Evolutionary conservation across 1,140 invertebrate genomes (phyloP).

Genomic region (Wasmannia auropunctata): DNA sequence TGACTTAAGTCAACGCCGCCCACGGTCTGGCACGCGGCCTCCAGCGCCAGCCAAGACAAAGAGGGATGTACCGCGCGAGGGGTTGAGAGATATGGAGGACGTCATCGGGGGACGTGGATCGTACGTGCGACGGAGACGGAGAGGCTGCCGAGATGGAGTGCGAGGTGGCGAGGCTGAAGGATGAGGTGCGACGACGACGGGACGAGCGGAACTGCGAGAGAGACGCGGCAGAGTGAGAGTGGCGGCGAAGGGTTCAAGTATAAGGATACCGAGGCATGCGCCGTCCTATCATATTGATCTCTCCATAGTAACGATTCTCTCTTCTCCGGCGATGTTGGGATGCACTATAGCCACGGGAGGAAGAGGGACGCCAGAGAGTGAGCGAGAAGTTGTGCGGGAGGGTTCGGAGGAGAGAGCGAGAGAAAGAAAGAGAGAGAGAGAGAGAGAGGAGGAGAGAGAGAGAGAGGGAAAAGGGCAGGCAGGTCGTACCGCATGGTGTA

Average conservation of each 20-base stretch:
- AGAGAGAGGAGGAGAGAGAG: slow-evolving; percentile 54
- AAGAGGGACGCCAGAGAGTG: slow-evolving; percentile 63
- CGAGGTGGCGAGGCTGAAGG: not conserved
- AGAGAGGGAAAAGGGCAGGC: slow-evolving; percentile 68
- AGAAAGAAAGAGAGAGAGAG: slow-evolving; percentile 47
- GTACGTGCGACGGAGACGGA: not conserved
- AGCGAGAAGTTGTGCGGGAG: slow-evolving; percentile 31
- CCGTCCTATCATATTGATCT: slow-evolving; percentile 83
- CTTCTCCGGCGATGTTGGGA: slow-evolving; percentile 82
- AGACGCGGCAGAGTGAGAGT: slow-evolving; percentile 42
- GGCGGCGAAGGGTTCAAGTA: slow-evolving; percentile 73
- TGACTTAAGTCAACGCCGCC: slow-evolving; percentile 72
- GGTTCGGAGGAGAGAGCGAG: not conserved
- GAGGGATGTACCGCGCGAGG: slow-evolving; percentile 4
- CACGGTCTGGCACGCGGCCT: slow-evolving; percentile 64
- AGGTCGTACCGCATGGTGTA: slow-evolving; percentile 78
- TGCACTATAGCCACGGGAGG: slow-evolving; percentile 76
- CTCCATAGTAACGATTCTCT: slow-evolving; percentile 85
- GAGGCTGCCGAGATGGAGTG: not conserved
- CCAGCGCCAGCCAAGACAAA: slow-evolving; percentile 36
- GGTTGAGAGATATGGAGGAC: slow-evolving; percentile 1
- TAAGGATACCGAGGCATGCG: slow-evolving; percentile 81
- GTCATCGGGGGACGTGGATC: slow-evolving; percentile 16
- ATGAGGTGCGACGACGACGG: slow-evolving; percentile 13
- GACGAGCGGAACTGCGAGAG: slow-evolving; percentile 41